Evolutionary conservation across 2,113 vertebrate species (phyloP).

Genomic region (Xiphorhynchus elegans): DNA sequence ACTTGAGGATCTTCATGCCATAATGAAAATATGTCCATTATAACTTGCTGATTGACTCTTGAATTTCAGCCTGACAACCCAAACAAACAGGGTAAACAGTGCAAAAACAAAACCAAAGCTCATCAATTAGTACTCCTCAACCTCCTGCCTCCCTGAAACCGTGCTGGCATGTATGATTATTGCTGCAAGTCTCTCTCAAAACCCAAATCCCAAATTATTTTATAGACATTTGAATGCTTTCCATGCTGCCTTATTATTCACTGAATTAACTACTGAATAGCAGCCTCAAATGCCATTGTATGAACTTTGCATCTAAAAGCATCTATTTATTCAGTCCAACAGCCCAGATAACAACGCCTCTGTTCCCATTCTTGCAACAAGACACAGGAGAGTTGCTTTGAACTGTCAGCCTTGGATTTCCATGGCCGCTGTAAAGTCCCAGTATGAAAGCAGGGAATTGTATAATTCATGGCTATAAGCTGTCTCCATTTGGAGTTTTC

Average conservation of each 20-base stretch:
- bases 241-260: not conserved
- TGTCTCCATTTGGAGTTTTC: not conserved
- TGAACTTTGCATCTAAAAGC: conserved; percentile 19
- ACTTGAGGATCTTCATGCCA: not conserved
- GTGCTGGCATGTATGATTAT: not conserved
- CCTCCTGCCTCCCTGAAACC: not conserved
- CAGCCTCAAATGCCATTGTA: not conserved
- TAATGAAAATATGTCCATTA: not conserved
- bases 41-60: not conserved
- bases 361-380: not conserved
- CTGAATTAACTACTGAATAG: conserved; percentile 10
- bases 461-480: not conserved
- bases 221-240: not conserved
- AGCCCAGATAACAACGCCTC: not conserved
- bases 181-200: not conserved
- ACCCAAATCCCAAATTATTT: not conserved
- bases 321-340: not conserved
- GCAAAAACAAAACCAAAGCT: not conserved
- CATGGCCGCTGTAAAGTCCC: not conserved
- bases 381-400: not conserved
- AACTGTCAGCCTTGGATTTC: conserved; percentile 1
- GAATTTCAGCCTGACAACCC: conserved; percentile 4
- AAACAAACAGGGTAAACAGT: conserved; percentile 4
- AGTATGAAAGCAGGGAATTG: not conserved
- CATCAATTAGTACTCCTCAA: not conserved